Evolutionary conservation across 2,888 invertebrate genomes (phyloP).

Genomic region (Epicampocera succincta): DNA sequence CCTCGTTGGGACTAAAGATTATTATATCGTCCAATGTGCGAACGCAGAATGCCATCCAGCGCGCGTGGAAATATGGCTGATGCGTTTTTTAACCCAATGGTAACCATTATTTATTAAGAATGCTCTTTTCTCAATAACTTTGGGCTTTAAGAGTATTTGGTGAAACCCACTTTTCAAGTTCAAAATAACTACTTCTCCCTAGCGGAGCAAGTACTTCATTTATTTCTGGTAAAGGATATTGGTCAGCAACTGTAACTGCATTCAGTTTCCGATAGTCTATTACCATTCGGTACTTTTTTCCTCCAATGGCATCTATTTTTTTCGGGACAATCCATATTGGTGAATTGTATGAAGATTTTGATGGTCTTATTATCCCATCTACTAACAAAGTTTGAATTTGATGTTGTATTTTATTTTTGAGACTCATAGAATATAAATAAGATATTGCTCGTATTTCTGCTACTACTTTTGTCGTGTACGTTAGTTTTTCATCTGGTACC

Average conservation of each 20-base stretch:
- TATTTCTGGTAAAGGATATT: neutral
- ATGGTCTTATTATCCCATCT: no score
- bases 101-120: no score
- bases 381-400: neutral
- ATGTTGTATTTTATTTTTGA: neutral
- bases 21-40: no score
- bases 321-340: neutral
- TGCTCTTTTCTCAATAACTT: no score
- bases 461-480: no score
- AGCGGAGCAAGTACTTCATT: neutral
- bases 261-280: neutral
- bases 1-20: no score
- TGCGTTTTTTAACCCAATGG: no score
- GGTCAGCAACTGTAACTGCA: no score
- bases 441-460: neutral
- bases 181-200: neutral
- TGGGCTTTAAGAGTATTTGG: neutral
- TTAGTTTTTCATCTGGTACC: no score
- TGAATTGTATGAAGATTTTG: no score
- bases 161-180: conserved; percentile 3
- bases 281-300: neutral
- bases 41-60: no score
- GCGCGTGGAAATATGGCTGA: no score
- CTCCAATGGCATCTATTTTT: neutral
- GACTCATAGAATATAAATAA: neutral